A percentile compares a stretch with the other conserved stretches of the same genome.
Evolutionary conservation across 2,888 invertebrate species (phyloP).

Genomic region (Ennomos quercinarius): DNA sequence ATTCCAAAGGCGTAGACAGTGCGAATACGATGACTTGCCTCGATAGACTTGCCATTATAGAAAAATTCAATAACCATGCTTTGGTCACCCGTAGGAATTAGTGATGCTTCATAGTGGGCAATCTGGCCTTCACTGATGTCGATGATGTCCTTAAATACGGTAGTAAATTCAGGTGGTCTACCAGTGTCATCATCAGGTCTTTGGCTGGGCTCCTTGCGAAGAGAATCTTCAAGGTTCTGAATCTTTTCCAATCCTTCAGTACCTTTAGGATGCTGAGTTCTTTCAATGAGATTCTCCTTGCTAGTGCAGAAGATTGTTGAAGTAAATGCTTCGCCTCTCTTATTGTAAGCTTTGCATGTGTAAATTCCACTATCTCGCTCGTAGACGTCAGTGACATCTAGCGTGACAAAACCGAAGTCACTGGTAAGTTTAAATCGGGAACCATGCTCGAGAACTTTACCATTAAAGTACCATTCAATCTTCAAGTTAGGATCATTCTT

Average conservation of each 20-base stretch:
- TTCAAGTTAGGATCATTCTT: slow-evolving; percentile 96
- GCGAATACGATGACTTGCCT: slow-evolving; percentile 95
- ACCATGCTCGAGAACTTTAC: slow-evolving; percentile 93
- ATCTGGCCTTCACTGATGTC: slow-evolving; percentile 97
- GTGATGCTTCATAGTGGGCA: slow-evolving; percentile 98
- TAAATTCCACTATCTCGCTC: slow-evolving; percentile 97
- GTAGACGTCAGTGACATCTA: slow-evolving; percentile 96
- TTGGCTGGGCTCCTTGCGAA: slow-evolving; percentile 89
- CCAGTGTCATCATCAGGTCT: slow-evolving; percentile 91
- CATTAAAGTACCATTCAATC: slow-evolving; percentile 98
- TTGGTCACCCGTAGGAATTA: slow-evolving; percentile 97
- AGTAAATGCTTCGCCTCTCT: slow-evolving; percentile 95
- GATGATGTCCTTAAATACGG: slow-evolving; percentile 92
- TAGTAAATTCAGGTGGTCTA: slow-evolving; percentile 94
- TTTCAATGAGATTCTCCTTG: slow-evolving; percentile 93
- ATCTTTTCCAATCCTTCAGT: slow-evolving; percentile 96
- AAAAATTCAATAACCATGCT: slow-evolving; percentile 98
- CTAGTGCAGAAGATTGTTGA: slow-evolving; percentile 94
- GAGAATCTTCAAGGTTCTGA: slow-evolving; percentile 94
- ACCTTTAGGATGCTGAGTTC: slow-evolving; percentile 98
- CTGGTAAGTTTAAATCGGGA: slow-evolving; percentile 96
- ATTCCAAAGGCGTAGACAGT: slow-evolving; percentile 99
- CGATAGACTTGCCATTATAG: slow-evolving; percentile 95
- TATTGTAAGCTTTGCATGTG: slow-evolving; percentile 95
- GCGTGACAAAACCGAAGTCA: slow-evolving; percentile 98